phyloP scores from a whole-genome alignment of 2,797 vertebrate genomes.

The Schizopygopsis malacanthus region DNA sequence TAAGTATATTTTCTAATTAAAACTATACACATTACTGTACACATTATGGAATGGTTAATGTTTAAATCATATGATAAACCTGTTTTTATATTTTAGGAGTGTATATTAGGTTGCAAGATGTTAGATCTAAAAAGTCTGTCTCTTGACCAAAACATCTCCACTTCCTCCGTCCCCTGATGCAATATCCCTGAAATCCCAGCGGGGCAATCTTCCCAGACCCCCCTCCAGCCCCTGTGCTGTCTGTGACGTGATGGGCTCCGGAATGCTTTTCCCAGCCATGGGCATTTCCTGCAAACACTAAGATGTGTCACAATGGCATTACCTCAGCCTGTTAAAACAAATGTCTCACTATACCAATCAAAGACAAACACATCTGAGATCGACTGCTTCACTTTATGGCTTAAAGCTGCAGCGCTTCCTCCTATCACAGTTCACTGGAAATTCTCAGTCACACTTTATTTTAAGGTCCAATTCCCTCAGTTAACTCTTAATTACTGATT shows the following conservation, averaged over 20 bases:
- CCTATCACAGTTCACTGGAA: neutral
- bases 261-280: slow-evolving; percentile 51
- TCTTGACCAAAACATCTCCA: neutral
- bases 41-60: neutral
- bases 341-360: slow-evolving; percentile 52
- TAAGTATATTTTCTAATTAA: neutral
- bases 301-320: slow-evolving; percentile 52
- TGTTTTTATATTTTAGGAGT: neutral
- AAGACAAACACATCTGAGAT: slow-evolving; percentile 48
- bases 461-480: neutral
- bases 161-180: neutral
- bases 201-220: slow-evolving; percentile 5
- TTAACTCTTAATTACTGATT: too few relatives aligned
- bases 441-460: too few relatives aligned
- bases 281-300: slow-evolving; percentile 56
- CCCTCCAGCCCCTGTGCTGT: neutral
- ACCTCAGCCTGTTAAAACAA: slow-evolving; percentile 53
- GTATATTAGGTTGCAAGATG: neutral
- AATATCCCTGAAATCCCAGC: slow-evolving; percentile 19
- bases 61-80: neutral
- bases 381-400: slow-evolving; percentile 14
- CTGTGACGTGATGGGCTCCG: slow-evolving; percentile 40
- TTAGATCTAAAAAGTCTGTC: neutral
- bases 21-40: too few relatives aligned
- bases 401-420: slow-evolving; percentile 10